Evolutionary conservation across 1,140 invertebrate genomes (phyloP).

Genomic region (Pogonus chalceus): DNA sequence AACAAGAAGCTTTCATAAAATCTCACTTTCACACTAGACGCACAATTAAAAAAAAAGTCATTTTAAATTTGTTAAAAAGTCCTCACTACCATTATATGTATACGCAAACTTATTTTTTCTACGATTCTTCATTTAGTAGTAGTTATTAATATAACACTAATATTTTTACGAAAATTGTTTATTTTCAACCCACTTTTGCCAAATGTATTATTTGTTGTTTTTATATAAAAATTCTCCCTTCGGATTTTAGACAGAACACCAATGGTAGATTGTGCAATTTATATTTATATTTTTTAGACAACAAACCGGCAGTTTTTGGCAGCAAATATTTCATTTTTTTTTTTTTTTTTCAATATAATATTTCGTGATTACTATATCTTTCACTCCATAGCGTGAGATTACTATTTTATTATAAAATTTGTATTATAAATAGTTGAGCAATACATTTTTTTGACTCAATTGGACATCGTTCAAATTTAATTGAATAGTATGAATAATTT

Average conservation of each 20-base stretch:
- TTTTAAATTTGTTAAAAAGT: slow-evolving; percentile 6
- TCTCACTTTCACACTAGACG: not conserved
- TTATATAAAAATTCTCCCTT: not conserved
- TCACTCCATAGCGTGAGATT: too few species aligned
- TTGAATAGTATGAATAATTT: too few species aligned
- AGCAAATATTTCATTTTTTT: too few species aligned
- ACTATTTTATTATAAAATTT: too few species aligned
- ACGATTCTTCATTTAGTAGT: not conserved
- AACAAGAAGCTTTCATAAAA: too few species aligned
- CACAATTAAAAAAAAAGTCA: slow-evolving; percentile 5
- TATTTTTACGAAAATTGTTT: not conserved
- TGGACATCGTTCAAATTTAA: too few species aligned
- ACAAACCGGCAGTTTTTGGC: slow-evolving; percentile 1
- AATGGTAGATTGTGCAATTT: slow-evolving; percentile 1
- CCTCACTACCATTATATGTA: slow-evolving; percentile 2
- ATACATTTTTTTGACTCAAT: too few species aligned
- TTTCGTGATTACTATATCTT: too few species aligned
- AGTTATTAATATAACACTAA: not conserved
- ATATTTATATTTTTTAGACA: slow-evolving; percentile 6
- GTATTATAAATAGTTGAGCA: too few species aligned
- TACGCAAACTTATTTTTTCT: too few species aligned
- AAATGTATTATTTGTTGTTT: not conserved
- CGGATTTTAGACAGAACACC: not conserved
- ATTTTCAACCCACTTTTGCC: not conserved
- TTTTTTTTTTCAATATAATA: too few species aligned